Evolutionary conservation across 1,140 invertebrate genomes (phyloP), one percentile per base, ranked within the genome.

Genomic region (Drosophila novamexicana): DNA sequence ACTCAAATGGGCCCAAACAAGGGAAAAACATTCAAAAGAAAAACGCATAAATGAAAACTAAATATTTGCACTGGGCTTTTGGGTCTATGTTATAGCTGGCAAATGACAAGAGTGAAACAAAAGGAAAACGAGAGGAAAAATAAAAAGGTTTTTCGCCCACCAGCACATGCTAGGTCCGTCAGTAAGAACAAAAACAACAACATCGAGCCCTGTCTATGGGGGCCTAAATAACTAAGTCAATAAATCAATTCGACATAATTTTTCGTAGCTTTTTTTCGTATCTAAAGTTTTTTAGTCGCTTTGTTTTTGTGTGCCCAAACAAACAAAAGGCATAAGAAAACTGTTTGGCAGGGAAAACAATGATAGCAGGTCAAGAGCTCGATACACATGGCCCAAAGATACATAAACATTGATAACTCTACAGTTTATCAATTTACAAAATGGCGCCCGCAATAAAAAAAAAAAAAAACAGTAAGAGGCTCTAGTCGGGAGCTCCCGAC

Each of bases 171-270:
- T 52, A 52, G 39, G 59, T 36, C 42, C 49, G 49, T 22, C 47
- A 70, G 68, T n/a, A 64, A 9, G 7, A 42, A 64, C 44, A 52
- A 61, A 29, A 63, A 54, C 56, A 52, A 64, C 50, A 76, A 62
- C 45, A 73, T 54, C 62, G 9, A 37, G 57, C 58, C 36, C 81
- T 88, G 86, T 79, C 83, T 89, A 88, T 79, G 84, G 80, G 80
- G 67, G 71, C 79, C 84, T 84, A 84, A 89, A 90, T 85, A 90
- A 89, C 77, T 84, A 89, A 89, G 85, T 89, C 84, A 89, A 89
- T 89, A 89, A 89, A 89, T 89, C 84, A 89, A 89, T 90, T 89
- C 75, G 83, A 90, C 88, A 90, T 80, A 86, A 90, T 90, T 89
- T 77, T 77, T 45, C 72, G 66, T 68, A 74, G 79, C 74, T 77